Evolutionary conservation across 2,113 vertebrate species (phyloP).

Genomic region (Delphinapterus leucas): DNA sequence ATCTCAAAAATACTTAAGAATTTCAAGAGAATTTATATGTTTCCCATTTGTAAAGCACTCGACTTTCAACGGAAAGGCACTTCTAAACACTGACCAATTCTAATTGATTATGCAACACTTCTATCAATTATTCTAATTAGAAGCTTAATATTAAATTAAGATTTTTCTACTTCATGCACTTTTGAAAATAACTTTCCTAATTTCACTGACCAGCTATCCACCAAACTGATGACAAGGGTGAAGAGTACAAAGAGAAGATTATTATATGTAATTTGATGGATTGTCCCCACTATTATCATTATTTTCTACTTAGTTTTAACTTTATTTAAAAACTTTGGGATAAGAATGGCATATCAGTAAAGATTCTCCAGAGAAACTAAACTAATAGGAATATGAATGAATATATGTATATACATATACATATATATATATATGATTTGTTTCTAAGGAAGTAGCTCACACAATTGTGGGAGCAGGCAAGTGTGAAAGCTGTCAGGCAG

Average conservation of each 20-base stretch:
- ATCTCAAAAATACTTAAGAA: background rate
- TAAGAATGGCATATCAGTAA: background rate
- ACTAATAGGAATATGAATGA: background rate
- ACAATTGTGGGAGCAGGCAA: background rate
- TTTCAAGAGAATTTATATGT: slow-evolving; percentile 22
- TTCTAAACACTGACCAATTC: slow-evolving; percentile 21
- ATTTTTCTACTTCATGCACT: slow-evolving; percentile 50
- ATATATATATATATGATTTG: background rate
- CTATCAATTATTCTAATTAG: slow-evolving; percentile 53
- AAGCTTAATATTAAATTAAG: slow-evolving; percentile 55
- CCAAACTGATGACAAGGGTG: slow-evolving; percentile 40
- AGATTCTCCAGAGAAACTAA: background rate
- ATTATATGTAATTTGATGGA: slow-evolving; percentile 35
- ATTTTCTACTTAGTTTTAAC: slow-evolving; percentile 18
- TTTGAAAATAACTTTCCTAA: slow-evolving; percentile 52
- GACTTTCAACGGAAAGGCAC: slow-evolving; percentile 37
- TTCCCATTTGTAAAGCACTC: background rate
- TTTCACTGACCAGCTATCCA: slow-evolving; percentile 39
- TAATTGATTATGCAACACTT: slow-evolving; percentile 24
- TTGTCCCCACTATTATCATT: background rate
- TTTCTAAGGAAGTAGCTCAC: background rate
- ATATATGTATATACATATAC: background rate
- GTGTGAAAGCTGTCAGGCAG: background rate
- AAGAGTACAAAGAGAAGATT: background rate
- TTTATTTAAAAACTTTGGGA: slow-evolving; percentile 34